Evolutionary conservation across 2,888 invertebrate genomes (phyloP), one percentile per base, ranked within the genome.

Genomic region (Leptura quadrifasciata): DNA sequence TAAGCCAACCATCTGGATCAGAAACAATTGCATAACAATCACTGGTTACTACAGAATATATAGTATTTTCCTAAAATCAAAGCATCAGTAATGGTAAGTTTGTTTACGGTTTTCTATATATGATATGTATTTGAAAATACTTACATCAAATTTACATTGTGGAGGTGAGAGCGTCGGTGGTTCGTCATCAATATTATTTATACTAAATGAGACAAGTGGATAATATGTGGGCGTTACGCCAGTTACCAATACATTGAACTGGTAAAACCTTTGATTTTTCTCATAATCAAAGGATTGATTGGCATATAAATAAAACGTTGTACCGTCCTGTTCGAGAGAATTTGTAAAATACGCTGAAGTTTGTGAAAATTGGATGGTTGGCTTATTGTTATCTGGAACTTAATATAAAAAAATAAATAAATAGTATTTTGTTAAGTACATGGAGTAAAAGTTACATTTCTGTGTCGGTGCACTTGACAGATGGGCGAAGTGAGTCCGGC

Each of bases 1-100:
- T 60, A n/a, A 85, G 72, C 78, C 80, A 84, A 20, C 85, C 86
- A 82, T 86, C 85, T 10, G 81, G 79, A 80, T 86, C 85, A 0
- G 70, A 55, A 12, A 86, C 69, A 6, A 69, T 80, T 47, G 79
- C 79, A 12, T 20, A 61, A 68, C 85, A 86, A 1, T 18, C 35
- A 6, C 79, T 78, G 72, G 80, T 81, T 2, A 72, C 70, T 52
- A 65, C 20, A 24, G 67, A 61, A 72, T 83, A 83, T 4, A 71
- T 35, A 9, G 75, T 76, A 71, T 81, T 80, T 80, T 85, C 84
- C 85, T 85, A 75, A 65, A 82, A 82, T 35, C 75, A 20, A 57
- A 54, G 10, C 20, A 63, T 20, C 1, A 63, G 1, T 35, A 63
- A 8, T 12, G 0, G 27, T 5, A 31, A 8, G 27, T 31, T 24